Base-by-base conservation (phyloP, 2,113 vertebrate species). In the Trogon melanurus region DNA sequence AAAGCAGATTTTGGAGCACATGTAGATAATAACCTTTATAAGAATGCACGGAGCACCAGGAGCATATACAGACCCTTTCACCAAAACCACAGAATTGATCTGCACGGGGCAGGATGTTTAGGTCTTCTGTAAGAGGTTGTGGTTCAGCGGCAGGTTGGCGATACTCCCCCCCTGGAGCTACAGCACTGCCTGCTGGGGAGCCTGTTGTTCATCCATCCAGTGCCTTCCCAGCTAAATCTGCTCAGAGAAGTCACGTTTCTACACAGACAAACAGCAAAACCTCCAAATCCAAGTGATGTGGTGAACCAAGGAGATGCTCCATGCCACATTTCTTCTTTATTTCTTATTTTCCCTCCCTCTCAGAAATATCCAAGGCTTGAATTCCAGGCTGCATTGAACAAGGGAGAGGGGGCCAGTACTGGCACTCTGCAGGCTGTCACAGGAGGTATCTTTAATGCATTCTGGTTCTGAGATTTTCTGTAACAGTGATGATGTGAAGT, bases 1-100 rank as follows among this genome's bases (percentile, higher is more conserved):
- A 2, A 60, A 72, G 32, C 10, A 50, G 23, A 10, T 19, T 76
- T 76, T 21, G n/a, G 27, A 6, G 22, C 26, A 65, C 0, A 0
- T 44, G 74, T 57, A 54, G 47, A 13, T 32, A 67, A 53, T 15
- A 78, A 53, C 6, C 15, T 62, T 70, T 41, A 23, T 20, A 51
- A 36, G n/a, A 80, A 56, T 30, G 41, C 2, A 7, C 19, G 7
- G 45, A 73, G 10, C 2, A 3, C 16, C 30, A 71, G 66, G 12
- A 71, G 18, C 3, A 0, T 3, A 21, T 13, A 13, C 5, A 69
- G 58, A 20, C 45, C 23, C 45, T 60, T 71, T n/a, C 8, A 45
- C n/a, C 3, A 6, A 71, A 74, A 23, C 3, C 19, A 36, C 19
- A 60, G 16, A 67, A 56, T 47, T 36, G 60, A 60, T 22, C 30